These are phyloP conservation scores for Trichogramma pretiosum DNA, from an alignment of 1,140 invertebrate genomes.

Conservation along the genomic window DNA sequence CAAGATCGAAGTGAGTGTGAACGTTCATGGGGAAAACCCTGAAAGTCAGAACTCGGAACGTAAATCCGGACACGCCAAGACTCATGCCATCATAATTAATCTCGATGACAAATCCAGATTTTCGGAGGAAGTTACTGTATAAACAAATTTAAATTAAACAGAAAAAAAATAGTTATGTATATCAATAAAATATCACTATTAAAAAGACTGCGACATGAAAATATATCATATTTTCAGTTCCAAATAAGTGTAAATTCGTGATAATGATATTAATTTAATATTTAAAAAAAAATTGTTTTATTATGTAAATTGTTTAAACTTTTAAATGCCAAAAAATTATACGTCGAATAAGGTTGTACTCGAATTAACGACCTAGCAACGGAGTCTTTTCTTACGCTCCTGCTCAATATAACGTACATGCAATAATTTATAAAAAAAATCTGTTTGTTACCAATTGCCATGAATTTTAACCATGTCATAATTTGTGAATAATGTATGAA, in stretches of 20 bases:
- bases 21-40: not conserved
- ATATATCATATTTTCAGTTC: not conserved
- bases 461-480: too few species aligned
- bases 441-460: too few species aligned
- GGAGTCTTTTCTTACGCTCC: too few species aligned
- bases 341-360: too few species aligned
- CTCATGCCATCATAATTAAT: constrained; percentile 67
- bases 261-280: not conserved
- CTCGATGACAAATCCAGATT: constrained; percentile 70
- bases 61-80: constrained; percentile 58
- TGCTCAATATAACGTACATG: too few species aligned
- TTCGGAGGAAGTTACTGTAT: constrained; percentile 72
- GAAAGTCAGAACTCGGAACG: constrained; percentile 15
- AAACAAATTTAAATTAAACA: constrained; percentile 16
- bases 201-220: not conserved
- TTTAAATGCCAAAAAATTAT: not conserved
- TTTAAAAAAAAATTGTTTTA: not conserved
- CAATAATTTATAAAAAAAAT: too few species aligned
- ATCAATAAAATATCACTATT: not conserved
- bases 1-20: not conserved
- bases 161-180: not conserved
- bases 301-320: not conserved
- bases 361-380: too few species aligned
- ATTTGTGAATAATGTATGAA: too few species aligned
- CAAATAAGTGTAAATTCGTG: not conserved